A percentile compares a stretch with the other conserved stretches of the same genome.
Evolutionary conservation across 2,888 invertebrate species (phyloP).

Genomic region (Volucella inanis): DNA sequence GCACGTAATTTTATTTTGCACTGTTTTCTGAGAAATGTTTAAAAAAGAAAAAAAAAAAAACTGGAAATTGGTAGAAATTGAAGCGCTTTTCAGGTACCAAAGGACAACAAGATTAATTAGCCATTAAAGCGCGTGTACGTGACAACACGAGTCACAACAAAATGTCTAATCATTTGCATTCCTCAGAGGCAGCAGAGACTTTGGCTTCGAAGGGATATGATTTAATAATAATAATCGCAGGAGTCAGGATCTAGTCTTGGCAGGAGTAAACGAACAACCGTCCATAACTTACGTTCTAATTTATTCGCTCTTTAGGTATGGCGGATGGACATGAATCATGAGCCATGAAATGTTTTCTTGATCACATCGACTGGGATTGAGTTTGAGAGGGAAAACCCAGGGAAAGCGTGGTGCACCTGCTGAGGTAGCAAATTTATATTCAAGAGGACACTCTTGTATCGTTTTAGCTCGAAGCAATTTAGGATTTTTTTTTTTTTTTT

Average conservation of each 20-base stretch:
- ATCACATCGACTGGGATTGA: slow-evolving; percentile 1
- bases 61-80: slow-evolving; percentile 21
- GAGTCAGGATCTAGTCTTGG: too few species aligned
- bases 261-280: not conserved
- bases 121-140: slow-evolving; percentile 64
- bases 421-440: slow-evolving; percentile 47
- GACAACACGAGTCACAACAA: slow-evolving; percentile 2
- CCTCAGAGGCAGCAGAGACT: not conserved
- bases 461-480: slow-evolving; percentile 35
- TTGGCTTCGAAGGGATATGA: slow-evolving; percentile 42
- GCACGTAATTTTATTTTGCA: slow-evolving; percentile 47
- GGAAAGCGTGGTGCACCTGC: not conserved
- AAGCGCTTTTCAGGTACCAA: slow-evolving; percentile 13
- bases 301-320: slow-evolving; percentile 39
- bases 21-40: not conserved
- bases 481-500: not conserved
- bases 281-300: slow-evolving; percentile 29
- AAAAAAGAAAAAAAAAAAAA: too few species aligned
- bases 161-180: slow-evolving; percentile 55
- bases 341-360: slow-evolving; percentile 37
- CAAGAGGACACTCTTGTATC: slow-evolving; percentile 30
- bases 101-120: slow-evolving; percentile 64
- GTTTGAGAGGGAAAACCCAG: too few species aligned
- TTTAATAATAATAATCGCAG: slow-evolving; percentile 52
- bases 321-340: slow-evolving; percentile 43